Evolutionary conservation across 2,888 invertebrate genomes (phyloP).

Genomic region (Cosmia pyralina): DNA sequence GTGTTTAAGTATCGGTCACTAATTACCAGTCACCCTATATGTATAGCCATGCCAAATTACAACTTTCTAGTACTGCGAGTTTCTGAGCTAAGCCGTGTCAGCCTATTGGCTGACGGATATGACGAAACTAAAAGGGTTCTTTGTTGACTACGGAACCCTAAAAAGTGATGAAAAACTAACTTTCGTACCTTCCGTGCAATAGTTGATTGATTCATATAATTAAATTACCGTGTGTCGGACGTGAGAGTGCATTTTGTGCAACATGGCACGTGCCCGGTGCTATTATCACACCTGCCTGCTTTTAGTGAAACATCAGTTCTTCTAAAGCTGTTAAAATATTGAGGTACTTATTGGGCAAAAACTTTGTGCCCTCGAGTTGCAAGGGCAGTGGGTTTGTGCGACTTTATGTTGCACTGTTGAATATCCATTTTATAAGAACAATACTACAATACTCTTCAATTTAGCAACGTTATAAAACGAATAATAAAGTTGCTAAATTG

Average conservation of each 20-base stretch:
- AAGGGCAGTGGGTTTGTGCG: not conserved
- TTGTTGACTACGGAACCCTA: too few species aligned
- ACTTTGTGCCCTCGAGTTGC: not conserved
- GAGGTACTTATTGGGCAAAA: not conserved
- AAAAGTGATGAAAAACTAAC: not conserved
- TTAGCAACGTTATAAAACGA: too few species aligned
- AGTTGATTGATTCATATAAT: slow-evolving; percentile 56
- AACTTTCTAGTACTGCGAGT: too few species aligned
- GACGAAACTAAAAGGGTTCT: too few species aligned
- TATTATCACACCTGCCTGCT: slow-evolving; percentile 56
- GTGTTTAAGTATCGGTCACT: too few species aligned
- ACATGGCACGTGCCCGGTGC: slow-evolving; percentile 52
- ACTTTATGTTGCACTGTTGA: not conserved
- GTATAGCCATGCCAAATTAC: too few species aligned
- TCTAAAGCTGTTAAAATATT: slow-evolving; percentile 33
- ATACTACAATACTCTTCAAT: too few species aligned
- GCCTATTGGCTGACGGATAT: too few species aligned
- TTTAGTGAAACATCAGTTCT: slow-evolving; percentile 27
- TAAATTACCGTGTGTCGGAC: slow-evolving; percentile 59
- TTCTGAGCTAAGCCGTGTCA: too few species aligned
- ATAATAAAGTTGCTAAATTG: too few species aligned
- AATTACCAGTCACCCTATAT: too few species aligned
- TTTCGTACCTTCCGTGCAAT: slow-evolving; percentile 14
- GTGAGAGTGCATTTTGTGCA: slow-evolving; percentile 69
- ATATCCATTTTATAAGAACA: not conserved